These are phyloP conservation scores for Neomonachus schauinslandi DNA, from an alignment of 2,113 vertebrate species.

Conservation along the genomic window DNA sequence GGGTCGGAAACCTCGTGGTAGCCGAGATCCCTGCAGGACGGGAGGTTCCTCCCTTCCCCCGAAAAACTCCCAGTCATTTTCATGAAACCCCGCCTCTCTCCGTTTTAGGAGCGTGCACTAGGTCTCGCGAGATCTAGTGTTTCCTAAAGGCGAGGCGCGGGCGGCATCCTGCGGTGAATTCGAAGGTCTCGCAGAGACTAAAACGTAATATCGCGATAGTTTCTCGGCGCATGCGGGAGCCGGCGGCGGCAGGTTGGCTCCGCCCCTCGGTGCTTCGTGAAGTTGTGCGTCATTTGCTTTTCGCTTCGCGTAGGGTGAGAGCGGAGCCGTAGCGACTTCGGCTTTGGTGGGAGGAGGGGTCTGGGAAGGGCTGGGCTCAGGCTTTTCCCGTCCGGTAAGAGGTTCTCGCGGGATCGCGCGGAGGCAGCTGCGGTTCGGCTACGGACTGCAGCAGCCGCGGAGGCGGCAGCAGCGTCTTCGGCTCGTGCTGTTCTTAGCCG, in stretches of 20 bases:
- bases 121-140: conserved; percentile 75
- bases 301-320: conserved; percentile 66
- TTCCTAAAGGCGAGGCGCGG: conserved; percentile 79
- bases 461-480: conserved; percentile 44
- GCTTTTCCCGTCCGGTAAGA: conserved; percentile 50
- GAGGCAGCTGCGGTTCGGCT: conserved; percentile 48
- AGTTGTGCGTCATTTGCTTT: conserved; percentile 78
- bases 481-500: conserved; percentile 45
- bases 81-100: conserved; percentile 62
- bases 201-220: conserved; percentile 75
- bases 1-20: conserved; percentile 74
- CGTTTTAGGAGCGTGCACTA: conserved; percentile 32
- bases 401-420: conserved; percentile 76
- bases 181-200: conserved; percentile 40
- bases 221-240: conserved; percentile 62
- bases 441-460: conserved; percentile 51
- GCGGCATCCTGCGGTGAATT: conserved; percentile 71
- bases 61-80: conserved; percentile 83
- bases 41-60: conserved; percentile 76
- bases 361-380: conserved; percentile 66
- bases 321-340: conserved; percentile 35
- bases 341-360: conserved; percentile 68
- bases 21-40: conserved; percentile 76
- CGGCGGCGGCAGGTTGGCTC: conserved; percentile 45
- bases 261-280: conserved; percentile 64